Evolutionary conservation across 2,113 vertebrate genomes (phyloP).

Genomic region (Cairina moschata): DNA sequence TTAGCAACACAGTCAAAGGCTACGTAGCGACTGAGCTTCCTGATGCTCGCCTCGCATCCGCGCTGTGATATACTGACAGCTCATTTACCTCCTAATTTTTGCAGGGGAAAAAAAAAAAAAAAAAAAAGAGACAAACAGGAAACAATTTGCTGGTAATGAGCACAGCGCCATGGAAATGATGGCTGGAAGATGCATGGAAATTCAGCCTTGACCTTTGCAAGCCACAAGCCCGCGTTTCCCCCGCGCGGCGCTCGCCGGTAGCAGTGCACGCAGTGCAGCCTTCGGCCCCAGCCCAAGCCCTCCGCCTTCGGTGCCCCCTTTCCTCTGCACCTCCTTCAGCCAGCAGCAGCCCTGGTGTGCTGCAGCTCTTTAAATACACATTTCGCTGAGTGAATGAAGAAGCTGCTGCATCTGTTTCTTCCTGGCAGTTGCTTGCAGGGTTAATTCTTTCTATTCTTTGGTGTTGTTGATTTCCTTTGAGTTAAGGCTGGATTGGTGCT

Average conservation of each 20-base stretch:
- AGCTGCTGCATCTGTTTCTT: neutral
- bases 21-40: neutral
- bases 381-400: neutral
- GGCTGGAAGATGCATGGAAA: neutral
- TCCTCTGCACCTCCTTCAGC: neutral
- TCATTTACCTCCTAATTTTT: neutral
- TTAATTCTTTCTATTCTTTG: neutral
- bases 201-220: neutral
- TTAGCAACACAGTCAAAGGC: neutral
- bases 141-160: neutral
- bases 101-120: neutral
- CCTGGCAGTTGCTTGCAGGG: neutral
- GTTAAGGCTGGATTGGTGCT: neutral
- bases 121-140: neutral
- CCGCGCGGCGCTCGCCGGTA: neutral
- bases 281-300: neutral
- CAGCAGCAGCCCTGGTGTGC: neutral
- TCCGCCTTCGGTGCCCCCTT: rapidly evolving
- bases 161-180: slow-evolving; percentile 6
- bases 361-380: neutral
- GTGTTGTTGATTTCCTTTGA: neutral
- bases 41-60: neutral
- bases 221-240: neutral
- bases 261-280: rapidly evolving
- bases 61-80: neutral